A percentile compares a stretch with the other conserved stretches of the same genome.
Evolutionary conservation across 2,888 invertebrate species (phyloP).

Genomic region (Acleris cristana): DNA sequence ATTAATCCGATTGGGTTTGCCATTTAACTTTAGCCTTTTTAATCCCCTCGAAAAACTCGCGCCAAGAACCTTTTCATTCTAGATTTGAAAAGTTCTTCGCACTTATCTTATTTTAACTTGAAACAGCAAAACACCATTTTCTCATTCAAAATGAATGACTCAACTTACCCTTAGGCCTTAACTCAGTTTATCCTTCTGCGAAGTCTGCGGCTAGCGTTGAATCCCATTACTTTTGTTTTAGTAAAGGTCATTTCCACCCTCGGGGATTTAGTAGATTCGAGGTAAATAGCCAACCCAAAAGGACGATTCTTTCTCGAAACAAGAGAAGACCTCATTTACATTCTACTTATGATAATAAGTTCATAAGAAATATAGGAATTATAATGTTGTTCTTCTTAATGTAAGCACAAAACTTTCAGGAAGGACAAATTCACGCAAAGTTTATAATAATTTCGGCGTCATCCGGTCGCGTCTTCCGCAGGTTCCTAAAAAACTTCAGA

Average conservation of each 20-base stretch:
- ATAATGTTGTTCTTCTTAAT: conserved; percentile 13
- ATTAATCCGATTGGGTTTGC: conserved; percentile 11
- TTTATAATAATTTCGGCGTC: conserved; percentile 16
- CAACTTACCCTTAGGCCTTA: conserved; percentile 11
- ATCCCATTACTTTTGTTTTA: conserved; percentile 26
- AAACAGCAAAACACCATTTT: conserved; percentile 10
- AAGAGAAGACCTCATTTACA: conserved; percentile 10
- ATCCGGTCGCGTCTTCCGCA: conserved; percentile 6
- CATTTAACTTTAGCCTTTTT: conserved; percentile 11
- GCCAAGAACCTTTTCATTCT: no score
- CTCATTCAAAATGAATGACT: conserved; percentile 19
- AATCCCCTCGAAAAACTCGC: not conserved
- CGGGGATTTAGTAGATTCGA: conserved; percentile 12
- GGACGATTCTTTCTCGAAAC: conserved; percentile 11
- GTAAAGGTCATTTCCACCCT: conserved; percentile 24
- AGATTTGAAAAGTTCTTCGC: not conserved
- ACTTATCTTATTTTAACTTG: conserved; percentile 10
- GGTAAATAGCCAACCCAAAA: conserved; percentile 7
- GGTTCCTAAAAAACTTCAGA: not conserved
- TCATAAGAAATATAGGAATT: conserved; percentile 1
- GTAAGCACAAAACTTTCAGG: not conserved
- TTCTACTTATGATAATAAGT: not conserved
- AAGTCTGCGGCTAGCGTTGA: conserved; percentile 22
- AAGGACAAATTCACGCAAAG: conserved; percentile 6
- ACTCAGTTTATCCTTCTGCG: conserved; percentile 15